phyloP scores from a whole-genome alignment of 2,888 invertebrate genomes.

The Thecophora atra region DNA sequence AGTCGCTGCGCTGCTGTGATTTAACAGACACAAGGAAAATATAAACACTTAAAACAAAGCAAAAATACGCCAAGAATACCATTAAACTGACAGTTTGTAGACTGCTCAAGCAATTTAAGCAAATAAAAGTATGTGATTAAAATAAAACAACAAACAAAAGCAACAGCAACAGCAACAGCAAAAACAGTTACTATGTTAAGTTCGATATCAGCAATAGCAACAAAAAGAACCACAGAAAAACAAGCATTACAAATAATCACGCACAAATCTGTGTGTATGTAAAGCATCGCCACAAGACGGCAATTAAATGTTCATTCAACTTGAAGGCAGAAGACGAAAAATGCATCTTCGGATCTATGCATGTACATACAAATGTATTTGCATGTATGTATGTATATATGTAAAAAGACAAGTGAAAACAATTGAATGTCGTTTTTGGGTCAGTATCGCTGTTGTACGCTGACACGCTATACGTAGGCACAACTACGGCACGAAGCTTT shows the following conservation, averaged over 20 bases:
- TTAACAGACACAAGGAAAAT: conserved; percentile 42
- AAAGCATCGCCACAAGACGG: conserved; percentile 32
- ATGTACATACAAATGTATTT: too few species aligned
- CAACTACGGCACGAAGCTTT: too few species aligned
- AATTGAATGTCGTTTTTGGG: conserved; percentile 7
- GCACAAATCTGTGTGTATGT: conserved; percentile 20
- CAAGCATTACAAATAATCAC: conserved; percentile 20
- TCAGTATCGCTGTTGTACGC: background rate
- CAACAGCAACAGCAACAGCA: conserved; percentile 22
- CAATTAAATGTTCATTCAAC: conserved; percentile 38
- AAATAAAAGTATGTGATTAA: background rate
- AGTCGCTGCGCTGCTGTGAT: conserved; percentile 31
- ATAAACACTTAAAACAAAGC: conserved; percentile 52
- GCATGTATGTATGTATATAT: too few species aligned
- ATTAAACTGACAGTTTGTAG: background rate
- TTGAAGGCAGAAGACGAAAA: background rate
- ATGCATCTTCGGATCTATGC: too few species aligned
- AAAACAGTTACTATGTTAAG: background rate
- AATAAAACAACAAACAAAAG: background rate
- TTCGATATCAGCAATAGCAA: conserved; percentile 1
- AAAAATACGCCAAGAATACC: conserved; percentile 41
- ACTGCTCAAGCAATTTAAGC: background rate
- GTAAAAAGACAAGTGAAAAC: conserved; percentile 13
- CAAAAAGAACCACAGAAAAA: conserved; percentile 14
- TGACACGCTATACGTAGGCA: background rate